These are phyloP conservation scores for Vannuccia rotundouncinata DNA, from an alignment of 2,888 invertebrate species.

Conservation along the genomic window DNA sequence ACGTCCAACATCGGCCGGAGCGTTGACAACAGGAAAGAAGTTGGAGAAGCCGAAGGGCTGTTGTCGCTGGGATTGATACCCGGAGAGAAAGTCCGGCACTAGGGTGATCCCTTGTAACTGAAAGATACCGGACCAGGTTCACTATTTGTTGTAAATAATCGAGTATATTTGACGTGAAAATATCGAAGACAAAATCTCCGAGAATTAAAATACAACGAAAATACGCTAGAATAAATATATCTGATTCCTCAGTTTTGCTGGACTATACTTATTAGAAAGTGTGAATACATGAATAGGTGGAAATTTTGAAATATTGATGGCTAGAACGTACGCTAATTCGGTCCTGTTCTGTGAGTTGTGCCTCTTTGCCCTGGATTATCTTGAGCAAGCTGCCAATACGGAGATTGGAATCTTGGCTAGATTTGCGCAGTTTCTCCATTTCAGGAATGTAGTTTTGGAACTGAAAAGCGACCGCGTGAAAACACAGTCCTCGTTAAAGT, in stretches of 20 bases:
- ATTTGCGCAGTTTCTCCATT: constrained; percentile 39
- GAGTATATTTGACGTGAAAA: too few relatives aligned
- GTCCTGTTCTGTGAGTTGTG: constrained; percentile 37
- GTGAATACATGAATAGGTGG: too few relatives aligned
- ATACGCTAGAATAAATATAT: too few relatives aligned
- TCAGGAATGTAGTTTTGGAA: constrained; percentile 40
- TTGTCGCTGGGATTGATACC: neutral
- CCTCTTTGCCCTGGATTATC: constrained; percentile 38
- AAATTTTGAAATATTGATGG: too few relatives aligned
- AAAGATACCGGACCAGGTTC: too few relatives aligned
- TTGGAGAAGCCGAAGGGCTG: constrained; percentile 2
- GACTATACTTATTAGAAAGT: too few relatives aligned
- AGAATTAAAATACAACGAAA: too few relatives aligned
- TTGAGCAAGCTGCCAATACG: constrained; percentile 37
- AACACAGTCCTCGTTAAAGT: too few relatives aligned
- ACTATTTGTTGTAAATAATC: too few relatives aligned
- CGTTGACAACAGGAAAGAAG: constrained; percentile 5
- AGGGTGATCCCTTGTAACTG: neutral
- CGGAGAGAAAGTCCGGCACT: neutral
- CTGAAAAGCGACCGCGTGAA: constrained; percentile 29
- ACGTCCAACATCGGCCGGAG: neutral
- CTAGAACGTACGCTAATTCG: constrained; percentile 35
- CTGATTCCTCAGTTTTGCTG: too few relatives aligned
- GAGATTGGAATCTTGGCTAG: constrained; percentile 36
- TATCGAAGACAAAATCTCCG: too few relatives aligned